Evolutionary conservation across 1,140 invertebrate genomes (phyloP), one percentile per base, ranked within the genome.

Genomic region (Sycophila sp.): DNA sequence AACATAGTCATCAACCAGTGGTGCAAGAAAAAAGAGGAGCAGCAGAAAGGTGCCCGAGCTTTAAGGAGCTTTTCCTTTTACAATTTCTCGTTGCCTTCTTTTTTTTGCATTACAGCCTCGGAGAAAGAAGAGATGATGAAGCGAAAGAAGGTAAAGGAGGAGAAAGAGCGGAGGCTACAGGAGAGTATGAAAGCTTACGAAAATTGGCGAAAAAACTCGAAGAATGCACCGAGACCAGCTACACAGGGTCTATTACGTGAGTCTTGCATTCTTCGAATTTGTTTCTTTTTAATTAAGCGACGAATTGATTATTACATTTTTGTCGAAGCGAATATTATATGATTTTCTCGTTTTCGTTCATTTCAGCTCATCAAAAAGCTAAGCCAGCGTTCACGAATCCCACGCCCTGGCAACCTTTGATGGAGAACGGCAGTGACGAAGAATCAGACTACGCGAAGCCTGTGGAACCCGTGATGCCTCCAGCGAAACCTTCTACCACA

Each of bases 181-280:
- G 67, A 81, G 15, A 84, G 78, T 62, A 30, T 63, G 1, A 79
- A 75, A n/a, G 84, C 84, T 36, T 86, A 82, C 56, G 74, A 81
- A 28, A 77, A 78, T 28, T 86, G 83, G 84, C 69, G 63, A n/a
- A 74, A 82, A 63, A 83, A 74, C 10, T 77, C 83, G 7, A 84
- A 79, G 70, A 77, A 75, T 38, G 76, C 63, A 59, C 81, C 83
- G 7, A 83, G 75, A 60, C 84, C 84, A 2, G 80, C 83, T 1
- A 86, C 84, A 0, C 84, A 86, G 73, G 80, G 84, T 69, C 71
- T 86, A 45, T 66, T 86, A 34, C 81, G 84, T 86, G 73, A 77
- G 82, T 83, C 8, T 2, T 19, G n/a, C 40, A 10, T n/a, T 17
- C 28, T 17, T 45, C 0, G 22, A 2, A 49, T 26, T 5, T n/a